phyloP scores from a whole-genome alignment of 2,113 vertebrate species.

The Amazona vittata region DNA sequence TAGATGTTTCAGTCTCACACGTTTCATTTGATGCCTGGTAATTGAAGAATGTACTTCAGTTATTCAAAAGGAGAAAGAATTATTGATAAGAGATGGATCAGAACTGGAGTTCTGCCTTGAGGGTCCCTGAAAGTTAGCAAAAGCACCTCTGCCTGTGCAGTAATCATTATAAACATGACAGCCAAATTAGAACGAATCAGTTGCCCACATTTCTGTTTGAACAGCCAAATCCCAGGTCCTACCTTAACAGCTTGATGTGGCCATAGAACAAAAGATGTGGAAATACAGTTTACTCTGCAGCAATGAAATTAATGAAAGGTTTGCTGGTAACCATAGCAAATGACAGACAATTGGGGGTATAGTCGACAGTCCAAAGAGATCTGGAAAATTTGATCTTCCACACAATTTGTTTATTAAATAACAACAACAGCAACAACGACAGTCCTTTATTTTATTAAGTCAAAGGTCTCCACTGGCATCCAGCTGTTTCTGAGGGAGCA shows the following conservation, averaged over 20 bases:
- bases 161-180: neutral
- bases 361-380: too few relatives aligned
- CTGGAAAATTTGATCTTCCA: too few relatives aligned
- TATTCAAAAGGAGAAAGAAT: neutral
- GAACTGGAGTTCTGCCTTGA: neutral
- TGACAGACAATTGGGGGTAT: too few relatives aligned
- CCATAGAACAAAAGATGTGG: neutral
- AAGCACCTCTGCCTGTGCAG: neutral
- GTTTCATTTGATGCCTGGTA: slow-evolving; percentile 7
- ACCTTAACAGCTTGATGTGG: neutral
- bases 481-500: neutral
- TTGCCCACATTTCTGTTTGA: slow-evolving; percentile 6
- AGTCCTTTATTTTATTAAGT: neutral
- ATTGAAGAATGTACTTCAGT: slow-evolving; percentile 3
- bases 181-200: neutral
- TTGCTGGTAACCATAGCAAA: slow-evolving; percentile 47
- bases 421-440: neutral
- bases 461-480: neutral
- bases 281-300: slow-evolving; percentile 34
- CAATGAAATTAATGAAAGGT: slow-evolving; percentile 30
- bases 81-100: neutral
- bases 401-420: too few relatives aligned
- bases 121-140: neutral
- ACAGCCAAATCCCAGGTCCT: neutral
- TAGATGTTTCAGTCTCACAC: neutral